phyloP scores from a whole-genome alignment of 1,140 invertebrate genomes.

The Platyura marginata region DNA sequence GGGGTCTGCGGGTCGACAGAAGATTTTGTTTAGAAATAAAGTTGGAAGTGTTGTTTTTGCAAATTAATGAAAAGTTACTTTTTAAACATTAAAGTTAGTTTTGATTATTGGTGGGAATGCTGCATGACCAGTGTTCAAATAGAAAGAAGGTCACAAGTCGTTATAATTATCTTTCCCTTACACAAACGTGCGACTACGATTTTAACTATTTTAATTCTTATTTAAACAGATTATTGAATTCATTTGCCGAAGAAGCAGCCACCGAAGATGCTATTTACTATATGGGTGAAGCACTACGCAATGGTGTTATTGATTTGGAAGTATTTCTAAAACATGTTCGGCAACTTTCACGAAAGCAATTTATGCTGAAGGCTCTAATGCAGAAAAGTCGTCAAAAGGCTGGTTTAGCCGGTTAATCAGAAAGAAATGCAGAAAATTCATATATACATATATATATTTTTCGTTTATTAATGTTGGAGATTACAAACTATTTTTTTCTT shows the following conservation, averaged over 20 bases:
- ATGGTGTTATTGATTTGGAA: slow-evolving; percentile 86
- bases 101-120: too few species aligned
- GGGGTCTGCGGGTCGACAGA: too few species aligned
- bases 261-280: slow-evolving; percentile 98
- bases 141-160: not conserved
- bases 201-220: slow-evolving; percentile 1
- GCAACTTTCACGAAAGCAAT: slow-evolving; percentile 85
- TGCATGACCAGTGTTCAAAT: too few species aligned
- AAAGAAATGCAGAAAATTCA: too few species aligned
- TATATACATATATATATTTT: too few species aligned
- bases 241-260: slow-evolving; percentile 95
- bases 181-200: not conserved
- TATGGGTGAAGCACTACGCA: slow-evolving; percentile 86
- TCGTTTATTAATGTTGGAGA: too few species aligned
- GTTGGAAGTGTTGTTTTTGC: too few species aligned
- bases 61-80: too few species aligned
- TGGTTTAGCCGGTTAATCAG: slow-evolving; percentile 55
- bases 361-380: slow-evolving; percentile 87
- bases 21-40: too few species aligned
- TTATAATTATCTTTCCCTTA: not conserved
- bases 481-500: too few species aligned
- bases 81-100: too few species aligned
- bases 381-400: slow-evolving; percentile 93
- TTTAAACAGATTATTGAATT: slow-evolving; percentile 61
- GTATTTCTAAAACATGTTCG: slow-evolving; percentile 94